Evolutionary conservation across 2,113 vertebrate genomes (phyloP).

Genomic region (Leptodactylus fuscus): DNA sequence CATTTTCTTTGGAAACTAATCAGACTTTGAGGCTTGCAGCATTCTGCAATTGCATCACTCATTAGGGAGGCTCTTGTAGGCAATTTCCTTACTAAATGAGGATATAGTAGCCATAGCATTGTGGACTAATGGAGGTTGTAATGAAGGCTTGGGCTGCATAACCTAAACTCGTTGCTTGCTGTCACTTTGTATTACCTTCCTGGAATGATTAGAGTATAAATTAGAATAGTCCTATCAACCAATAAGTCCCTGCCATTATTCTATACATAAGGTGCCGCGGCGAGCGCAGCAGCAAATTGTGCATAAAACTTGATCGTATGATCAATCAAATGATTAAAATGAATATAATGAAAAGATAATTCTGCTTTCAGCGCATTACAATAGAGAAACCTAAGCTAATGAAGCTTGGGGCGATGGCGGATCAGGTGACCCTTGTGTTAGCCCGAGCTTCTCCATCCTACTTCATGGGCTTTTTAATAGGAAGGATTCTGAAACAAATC

Average conservation of each 20-base stretch:
- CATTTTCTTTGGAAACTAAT: slow-evolving; percentile 58
- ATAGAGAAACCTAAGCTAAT: slow-evolving; percentile 54
- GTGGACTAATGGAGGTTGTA: slow-evolving; percentile 54
- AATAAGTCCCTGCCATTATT: slow-evolving; percentile 49
- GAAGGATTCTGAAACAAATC: slow-evolving; percentile 13
- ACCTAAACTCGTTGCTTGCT: slow-evolving; percentile 57
- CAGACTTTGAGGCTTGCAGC: slow-evolving; percentile 45
- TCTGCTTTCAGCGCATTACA: slow-evolving; percentile 34
- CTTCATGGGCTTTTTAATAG: slow-evolving; percentile 16
- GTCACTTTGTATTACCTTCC: slow-evolving; percentile 57
- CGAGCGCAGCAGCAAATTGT: slow-evolving; percentile 44
- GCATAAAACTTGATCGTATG: slow-evolving; percentile 47
- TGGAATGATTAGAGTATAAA: slow-evolving; percentile 52
- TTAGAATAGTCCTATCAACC: slow-evolving; percentile 52
- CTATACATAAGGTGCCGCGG: slow-evolving; percentile 35
- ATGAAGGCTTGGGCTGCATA: slow-evolving; percentile 60
- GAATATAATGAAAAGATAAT: slow-evolving; percentile 54
- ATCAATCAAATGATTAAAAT: slow-evolving; percentile 55
- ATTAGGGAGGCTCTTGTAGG: slow-evolving; percentile 50
- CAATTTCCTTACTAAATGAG: slow-evolving; percentile 59
- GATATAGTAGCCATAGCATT: slow-evolving; percentile 15
- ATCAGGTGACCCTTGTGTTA: slow-evolving; percentile 42
- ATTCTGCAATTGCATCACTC: slow-evolving; percentile 46
- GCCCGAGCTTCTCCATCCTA: slow-evolving; percentile 34
- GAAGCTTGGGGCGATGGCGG: slow-evolving; percentile 8